phyloP scores from a whole-genome alignment of 2,888 invertebrate genomes.

The Tubulanus polymorphus region DNA sequence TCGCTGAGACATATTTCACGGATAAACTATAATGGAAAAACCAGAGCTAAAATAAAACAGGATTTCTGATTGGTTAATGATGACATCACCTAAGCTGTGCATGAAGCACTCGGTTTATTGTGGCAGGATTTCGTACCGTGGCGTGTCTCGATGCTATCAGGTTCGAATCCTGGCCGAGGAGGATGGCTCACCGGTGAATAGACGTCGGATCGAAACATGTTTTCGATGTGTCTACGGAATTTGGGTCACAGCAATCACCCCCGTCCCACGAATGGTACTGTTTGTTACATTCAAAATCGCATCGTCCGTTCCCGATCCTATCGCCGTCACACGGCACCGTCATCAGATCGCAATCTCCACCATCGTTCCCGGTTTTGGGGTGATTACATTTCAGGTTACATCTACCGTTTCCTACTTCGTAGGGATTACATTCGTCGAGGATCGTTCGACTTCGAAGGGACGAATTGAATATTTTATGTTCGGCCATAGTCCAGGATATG shows the following conservation, averaged over 20 bases:
- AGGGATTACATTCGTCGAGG: conserved; percentile 36
- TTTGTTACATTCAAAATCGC: conserved; percentile 41
- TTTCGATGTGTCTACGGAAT: conserved; percentile 17
- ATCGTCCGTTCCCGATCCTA: conserved; percentile 33
- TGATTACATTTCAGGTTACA: conserved; percentile 41
- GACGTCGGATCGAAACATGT: conserved; percentile 39
- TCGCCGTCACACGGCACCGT: conserved; percentile 22
- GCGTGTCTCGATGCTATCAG: too few species aligned
- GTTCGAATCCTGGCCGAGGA: too few species aligned
- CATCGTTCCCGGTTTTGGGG: conserved; percentile 40
- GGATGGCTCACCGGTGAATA: conserved; percentile 32
- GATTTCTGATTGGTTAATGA: too few species aligned
- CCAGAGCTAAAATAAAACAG: too few species aligned
- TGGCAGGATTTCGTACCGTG: too few species aligned
- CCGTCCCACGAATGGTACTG: conserved; percentile 37
- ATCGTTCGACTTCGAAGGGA: conserved; percentile 28
- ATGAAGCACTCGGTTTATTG: too few species aligned
- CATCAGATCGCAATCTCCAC: conserved; percentile 43
- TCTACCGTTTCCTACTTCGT: conserved; percentile 34
- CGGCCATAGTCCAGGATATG: conserved; percentile 31
- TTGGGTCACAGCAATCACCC: conserved; percentile 41
- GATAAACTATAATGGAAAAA: too few species aligned
- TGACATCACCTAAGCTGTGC: too few species aligned
- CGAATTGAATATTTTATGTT: conserved; percentile 24
- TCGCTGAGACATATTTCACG: too few species aligned